phyloP scores from a whole-genome alignment of 2,797 vertebrate species.

The Liasis olivaceus region DNA sequence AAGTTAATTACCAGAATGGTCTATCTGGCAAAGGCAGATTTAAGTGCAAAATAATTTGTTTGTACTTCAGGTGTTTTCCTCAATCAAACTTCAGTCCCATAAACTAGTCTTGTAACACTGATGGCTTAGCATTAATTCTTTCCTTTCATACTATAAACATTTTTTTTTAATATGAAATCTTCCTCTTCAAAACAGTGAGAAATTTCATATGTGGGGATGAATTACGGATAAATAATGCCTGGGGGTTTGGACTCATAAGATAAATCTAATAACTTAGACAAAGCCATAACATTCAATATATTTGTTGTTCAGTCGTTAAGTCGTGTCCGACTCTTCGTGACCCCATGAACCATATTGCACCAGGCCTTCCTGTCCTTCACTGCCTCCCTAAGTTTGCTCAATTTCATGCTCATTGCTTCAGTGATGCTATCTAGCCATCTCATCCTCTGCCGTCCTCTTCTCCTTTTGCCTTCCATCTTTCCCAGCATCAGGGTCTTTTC shows the following conservation, averaged over 20 bases:
- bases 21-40: slow-evolving; percentile 10
- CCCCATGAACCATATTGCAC: too few species aligned
- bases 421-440: too few species aligned
- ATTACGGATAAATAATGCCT: slow-evolving; percentile 64
- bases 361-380: too few species aligned
- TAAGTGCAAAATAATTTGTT: slow-evolving; percentile 64
- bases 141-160: slow-evolving; percentile 44
- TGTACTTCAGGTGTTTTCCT: slow-evolving; percentile 50
- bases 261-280: slow-evolving; percentile 51
- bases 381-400: too few species aligned
- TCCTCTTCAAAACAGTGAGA: slow-evolving; percentile 46
- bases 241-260: slow-evolving; percentile 60
- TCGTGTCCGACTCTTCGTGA: too few species aligned
- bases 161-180: slow-evolving; percentile 53
- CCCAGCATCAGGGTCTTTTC: too few species aligned
- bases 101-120: slow-evolving; percentile 60
- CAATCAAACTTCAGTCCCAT: slow-evolving; percentile 42
- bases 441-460: too few species aligned
- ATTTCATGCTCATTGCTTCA: too few species aligned
- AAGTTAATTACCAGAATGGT: slow-evolving; percentile 49
- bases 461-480: too few species aligned
- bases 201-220: slow-evolving; percentile 48
- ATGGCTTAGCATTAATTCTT: slow-evolving; percentile 60
- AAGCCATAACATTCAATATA: slow-evolving; percentile 29
- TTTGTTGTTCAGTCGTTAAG: too few species aligned